Evolutionary conservation across 2,888 invertebrate genomes (phyloP).

Genomic region (Tridacna crocea): DNA sequence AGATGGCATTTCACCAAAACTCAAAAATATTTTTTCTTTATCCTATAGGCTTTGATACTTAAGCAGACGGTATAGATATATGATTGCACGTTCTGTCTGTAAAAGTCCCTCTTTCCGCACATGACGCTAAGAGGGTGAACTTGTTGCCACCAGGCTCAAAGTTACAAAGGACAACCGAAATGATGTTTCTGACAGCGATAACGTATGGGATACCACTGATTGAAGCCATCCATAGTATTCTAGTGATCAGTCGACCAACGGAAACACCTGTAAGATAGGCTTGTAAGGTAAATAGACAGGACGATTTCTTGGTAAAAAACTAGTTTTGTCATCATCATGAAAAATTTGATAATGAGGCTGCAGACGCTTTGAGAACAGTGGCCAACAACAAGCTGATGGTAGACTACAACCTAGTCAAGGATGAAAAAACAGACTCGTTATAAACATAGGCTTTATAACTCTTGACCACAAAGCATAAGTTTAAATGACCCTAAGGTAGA

Average conservation of each 20-base stretch:
- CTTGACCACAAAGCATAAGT: no score
- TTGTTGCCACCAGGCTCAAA: no score
- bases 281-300: no score
- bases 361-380: not conserved
- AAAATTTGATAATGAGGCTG: not conserved
- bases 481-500: no score
- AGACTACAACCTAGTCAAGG: not conserved
- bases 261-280: not conserved
- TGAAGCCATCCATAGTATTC: not conserved
- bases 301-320: no score
- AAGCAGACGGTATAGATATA: no score
- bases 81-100: no score
- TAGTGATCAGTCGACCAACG: not conserved
- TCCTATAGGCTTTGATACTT: no score
- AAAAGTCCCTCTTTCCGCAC: no score
- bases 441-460: not conserved
- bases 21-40: no score
- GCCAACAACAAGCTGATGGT: not conserved
- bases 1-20: no score
- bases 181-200: slow-evolving; percentile 7
- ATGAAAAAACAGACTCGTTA: not conserved
- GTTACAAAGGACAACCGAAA: not conserved
- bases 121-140: no score
- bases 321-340: not conserved
- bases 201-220: not conserved